Evolutionary conservation across 2,888 invertebrate genomes (phyloP).

Genomic region (Platerodrilus igneus): DNA sequence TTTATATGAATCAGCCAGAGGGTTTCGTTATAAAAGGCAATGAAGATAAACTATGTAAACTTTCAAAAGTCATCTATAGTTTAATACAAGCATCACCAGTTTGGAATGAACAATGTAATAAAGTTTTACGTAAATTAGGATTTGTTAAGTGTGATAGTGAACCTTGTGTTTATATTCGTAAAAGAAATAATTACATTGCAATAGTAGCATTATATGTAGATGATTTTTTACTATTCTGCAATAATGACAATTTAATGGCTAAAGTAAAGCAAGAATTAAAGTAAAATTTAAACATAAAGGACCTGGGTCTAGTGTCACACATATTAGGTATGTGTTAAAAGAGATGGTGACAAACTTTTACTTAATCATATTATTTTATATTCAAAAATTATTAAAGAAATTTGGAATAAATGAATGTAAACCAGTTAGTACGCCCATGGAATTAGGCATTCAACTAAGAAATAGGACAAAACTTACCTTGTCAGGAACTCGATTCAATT

Average conservation of each 20-base stretch:
- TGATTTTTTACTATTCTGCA: slow-evolving; percentile 1
- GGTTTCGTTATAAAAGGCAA: too few species aligned
- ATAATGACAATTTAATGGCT: background rate
- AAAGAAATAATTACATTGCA: too few species aligned
- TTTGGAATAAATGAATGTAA: too few species aligned
- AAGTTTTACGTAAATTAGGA: too few species aligned
- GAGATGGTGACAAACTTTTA: background rate
- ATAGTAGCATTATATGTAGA: background rate
- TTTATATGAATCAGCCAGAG: too few species aligned
- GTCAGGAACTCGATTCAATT: too few species aligned
- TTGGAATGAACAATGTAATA: background rate
- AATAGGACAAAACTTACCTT: background rate
- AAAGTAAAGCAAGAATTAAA: background rate
- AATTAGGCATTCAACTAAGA: background rate
- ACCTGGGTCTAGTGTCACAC: slow-evolving; percentile 1
- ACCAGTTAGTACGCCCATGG: background rate
- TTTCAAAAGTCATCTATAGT: background rate
- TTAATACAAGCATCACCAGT: too few species aligned
- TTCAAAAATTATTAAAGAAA: background rate
- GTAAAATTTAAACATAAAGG: background rate
- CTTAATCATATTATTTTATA: background rate
- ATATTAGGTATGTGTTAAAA: slow-evolving; percentile 1
- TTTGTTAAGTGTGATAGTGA: background rate
- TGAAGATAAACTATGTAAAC: too few species aligned
- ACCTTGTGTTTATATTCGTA: background rate